Evolutionary conservation across 2,797 vertebrate species (phyloP).

Genomic region (Lindbergichthys nudifrons): DNA sequence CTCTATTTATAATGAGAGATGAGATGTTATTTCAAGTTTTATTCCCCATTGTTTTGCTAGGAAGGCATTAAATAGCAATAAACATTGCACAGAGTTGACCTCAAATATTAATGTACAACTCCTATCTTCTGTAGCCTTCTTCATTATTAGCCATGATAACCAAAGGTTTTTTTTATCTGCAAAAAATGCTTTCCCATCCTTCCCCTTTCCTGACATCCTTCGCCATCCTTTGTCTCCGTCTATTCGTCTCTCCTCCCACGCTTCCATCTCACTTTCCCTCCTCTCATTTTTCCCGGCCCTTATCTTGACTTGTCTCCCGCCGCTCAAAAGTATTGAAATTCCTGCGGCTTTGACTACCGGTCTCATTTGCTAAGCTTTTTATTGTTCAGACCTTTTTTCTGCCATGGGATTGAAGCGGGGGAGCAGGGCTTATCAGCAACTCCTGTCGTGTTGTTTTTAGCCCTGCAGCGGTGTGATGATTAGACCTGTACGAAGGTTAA

Average conservation of each 20-base stretch:
- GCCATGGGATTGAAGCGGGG: conserved; percentile 26
- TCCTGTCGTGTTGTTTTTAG: conserved; percentile 53
- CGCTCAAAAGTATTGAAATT: conserved; percentile 76
- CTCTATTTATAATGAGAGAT: conserved; percentile 60
- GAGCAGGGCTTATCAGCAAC: conserved; percentile 53
- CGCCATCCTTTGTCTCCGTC: conserved; percentile 1
- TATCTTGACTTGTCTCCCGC: conserved; percentile 52
- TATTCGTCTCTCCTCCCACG: conserved; percentile 3
- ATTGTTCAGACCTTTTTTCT: conserved; percentile 43
- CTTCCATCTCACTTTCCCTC: conserved; percentile 22
- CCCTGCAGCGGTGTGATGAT: conserved; percentile 60
- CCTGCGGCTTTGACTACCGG: conserved; percentile 50
- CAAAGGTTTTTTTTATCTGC: conserved; percentile 20
- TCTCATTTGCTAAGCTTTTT: conserved; percentile 63
- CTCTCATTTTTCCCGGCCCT: conserved; percentile 10
- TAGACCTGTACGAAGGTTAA: conserved; percentile 72
- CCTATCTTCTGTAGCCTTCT: conserved; percentile 17
- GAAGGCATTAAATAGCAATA: conserved; percentile 75
- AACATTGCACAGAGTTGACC: conserved; percentile 75
- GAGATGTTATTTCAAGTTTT: conserved; percentile 30
- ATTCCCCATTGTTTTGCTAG: conserved; percentile 57
- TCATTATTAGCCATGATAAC: conserved; percentile 20
- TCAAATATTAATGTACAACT: conserved; percentile 47
- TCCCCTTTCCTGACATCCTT: conserved; percentile 14
- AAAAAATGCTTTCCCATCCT: conserved; percentile 7